Evolutionary conservation across 2,888 invertebrate genomes (phyloP).

Genomic region (Clostera curtula): DNA sequence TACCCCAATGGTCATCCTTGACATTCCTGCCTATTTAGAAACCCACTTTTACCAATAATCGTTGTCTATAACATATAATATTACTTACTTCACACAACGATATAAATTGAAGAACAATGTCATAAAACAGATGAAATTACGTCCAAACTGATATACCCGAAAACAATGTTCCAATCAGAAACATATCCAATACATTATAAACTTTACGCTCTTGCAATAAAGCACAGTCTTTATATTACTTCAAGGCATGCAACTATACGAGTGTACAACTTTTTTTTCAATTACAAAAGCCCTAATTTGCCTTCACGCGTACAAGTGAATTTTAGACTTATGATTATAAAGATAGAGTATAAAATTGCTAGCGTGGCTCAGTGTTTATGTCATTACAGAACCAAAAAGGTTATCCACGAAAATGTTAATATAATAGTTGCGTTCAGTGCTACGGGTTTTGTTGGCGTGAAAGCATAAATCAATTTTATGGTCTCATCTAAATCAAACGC

Average conservation of each 20-base stretch:
- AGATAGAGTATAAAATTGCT: constrained; percentile 24
- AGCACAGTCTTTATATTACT: constrained; percentile 34
- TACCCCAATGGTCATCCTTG: no score
- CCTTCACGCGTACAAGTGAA: constrained; percentile 14
- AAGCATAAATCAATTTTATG: constrained; percentile 76
- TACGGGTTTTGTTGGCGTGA: constrained; percentile 75
- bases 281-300: constrained; percentile 63
- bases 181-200: constrained; percentile 23
- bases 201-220: constrained; percentile 28
- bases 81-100: constrained; percentile 44
- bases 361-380: constrained; percentile 26
- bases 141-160: constrained; percentile 57
- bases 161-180: constrained; percentile 57
- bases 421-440: constrained; percentile 74
- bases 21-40: neutral
- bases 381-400: constrained; percentile 55
- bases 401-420: constrained; percentile 76
- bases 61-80: constrained; percentile 33
- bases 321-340: constrained; percentile 8
- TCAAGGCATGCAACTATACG: constrained; percentile 57
- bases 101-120: constrained; percentile 52
- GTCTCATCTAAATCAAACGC: constrained; percentile 77
- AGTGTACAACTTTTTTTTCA: constrained; percentile 65
- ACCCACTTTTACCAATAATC: constrained; percentile 25
- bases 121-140: constrained; percentile 68